Base-by-base conservation (phyloP, 2,797 vertebrate species). In the Nyctibius grandis region DNA sequence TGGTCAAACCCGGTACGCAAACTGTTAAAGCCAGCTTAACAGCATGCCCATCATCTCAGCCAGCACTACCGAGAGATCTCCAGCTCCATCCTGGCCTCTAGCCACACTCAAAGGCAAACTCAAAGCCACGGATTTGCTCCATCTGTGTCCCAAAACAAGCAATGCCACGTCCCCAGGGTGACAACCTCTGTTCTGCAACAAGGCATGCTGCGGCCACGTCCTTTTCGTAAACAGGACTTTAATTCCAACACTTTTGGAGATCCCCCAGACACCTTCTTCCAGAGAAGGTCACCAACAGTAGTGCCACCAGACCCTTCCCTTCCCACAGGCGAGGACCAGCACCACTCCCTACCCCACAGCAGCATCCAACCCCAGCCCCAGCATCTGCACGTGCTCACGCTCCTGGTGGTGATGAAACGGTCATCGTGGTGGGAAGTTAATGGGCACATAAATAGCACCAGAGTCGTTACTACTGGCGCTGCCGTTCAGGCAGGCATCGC, bases 171-270 rank as follows among this genome's bases (percentile, higher is more conserved):
- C 44, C 77, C 20, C 28, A 10, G 18, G 26, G 16, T 48, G 17
- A 23, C 23, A 16, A 22, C 22, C 14, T 56, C 59, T n/a, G 14
- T 28, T 50, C 77, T 73, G 19, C 59, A 61, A 45, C 54, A 86
- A 45, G 48, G 33, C 65, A 73, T 1, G 0, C n/a, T 12, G 10
- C 0, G 0, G 21, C 64, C 77, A 36, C 1, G 0, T 54, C 67
- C 51, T 79, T 59, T 84, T 53, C 57, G 33, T 38, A 54, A 60
- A 26, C 13, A 40, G 23, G 16, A 45, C 79, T 70, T 73, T 1
- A 19, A 20, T 47, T 47, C 23, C 3, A 2, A 22, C 22, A 6
- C 19, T 47, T 51, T 20, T 5, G 23, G 33, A 42, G n/a, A 47
- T 40, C 19, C 31, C 17, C 31, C 19, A 64, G 18, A 28, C 40